Evolutionary conservation across 2,888 invertebrate genomes (phyloP).

Genomic region (Camptogramma bilineatum): DNA sequence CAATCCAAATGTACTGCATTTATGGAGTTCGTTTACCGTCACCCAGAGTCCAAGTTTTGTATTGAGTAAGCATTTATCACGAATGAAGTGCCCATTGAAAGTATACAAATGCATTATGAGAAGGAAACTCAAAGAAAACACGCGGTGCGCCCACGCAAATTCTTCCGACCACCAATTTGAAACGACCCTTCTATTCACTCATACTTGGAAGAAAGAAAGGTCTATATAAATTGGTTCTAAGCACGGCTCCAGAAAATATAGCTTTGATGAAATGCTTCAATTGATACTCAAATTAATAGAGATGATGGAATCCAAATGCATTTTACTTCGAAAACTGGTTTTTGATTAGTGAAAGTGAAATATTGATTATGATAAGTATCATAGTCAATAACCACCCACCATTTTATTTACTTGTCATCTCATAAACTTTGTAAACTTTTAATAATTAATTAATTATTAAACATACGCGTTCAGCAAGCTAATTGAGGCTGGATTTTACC

Average conservation of each 20-base stretch:
- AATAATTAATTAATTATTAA: too few relatives aligned
- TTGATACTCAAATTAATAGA: background rate
- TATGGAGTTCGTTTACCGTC: conserved; percentile 42
- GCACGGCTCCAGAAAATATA: conserved; percentile 17
- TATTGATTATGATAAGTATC: too few relatives aligned
- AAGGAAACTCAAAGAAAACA: conserved; percentile 77
- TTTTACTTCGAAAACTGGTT: conserved; percentile 2
- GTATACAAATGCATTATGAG: conserved; percentile 79
- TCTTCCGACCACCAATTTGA: conserved; percentile 44
- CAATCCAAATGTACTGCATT: background rate
- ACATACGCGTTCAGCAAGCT: too few relatives aligned
- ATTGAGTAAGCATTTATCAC: conserved; percentile 73
- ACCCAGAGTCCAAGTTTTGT: conserved; percentile 53
- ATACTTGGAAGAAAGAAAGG: background rate
- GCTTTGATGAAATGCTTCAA: conserved; percentile 1
- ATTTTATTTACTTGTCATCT: too few relatives aligned
- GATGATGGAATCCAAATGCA: background rate
- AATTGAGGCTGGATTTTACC: too few relatives aligned
- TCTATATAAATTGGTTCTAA: conserved; percentile 13
- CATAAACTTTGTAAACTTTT: too few relatives aligned
- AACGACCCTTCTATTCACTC: background rate
- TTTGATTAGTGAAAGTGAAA: conserved; percentile 27
- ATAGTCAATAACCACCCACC: too few relatives aligned
- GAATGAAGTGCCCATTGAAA: conserved; percentile 66
- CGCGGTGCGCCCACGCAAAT: conserved; percentile 71